Evolutionary conservation across 2,113 vertebrate genomes (phyloP).

Genomic region (Stegostoma tigrinum): DNA sequence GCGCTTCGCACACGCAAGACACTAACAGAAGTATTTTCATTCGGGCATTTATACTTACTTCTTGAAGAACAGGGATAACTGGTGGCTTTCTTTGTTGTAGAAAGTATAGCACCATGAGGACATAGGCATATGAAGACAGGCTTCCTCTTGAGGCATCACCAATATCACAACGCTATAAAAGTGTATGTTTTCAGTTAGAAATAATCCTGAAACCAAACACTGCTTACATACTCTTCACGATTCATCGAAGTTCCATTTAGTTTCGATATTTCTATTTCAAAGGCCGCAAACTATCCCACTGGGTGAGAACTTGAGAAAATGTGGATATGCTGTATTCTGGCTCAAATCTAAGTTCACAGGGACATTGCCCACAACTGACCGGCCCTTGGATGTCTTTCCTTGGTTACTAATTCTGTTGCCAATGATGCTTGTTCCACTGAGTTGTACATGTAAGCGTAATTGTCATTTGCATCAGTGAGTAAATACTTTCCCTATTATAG

Average conservation of each 20-base stretch:
- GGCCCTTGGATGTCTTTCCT: background rate
- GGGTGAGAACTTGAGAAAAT: background rate
- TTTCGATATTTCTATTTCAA: background rate
- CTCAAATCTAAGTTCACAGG: background rate
- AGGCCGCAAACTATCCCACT: background rate
- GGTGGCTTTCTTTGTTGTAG: conserved; percentile 92
- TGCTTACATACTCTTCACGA: background rate
- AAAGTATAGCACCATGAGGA: conserved; percentile 98
- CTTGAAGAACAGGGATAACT: conserved; percentile 92
- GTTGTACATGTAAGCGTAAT: background rate
- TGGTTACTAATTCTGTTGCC: background rate
- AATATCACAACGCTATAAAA: conserved; percentile 87
- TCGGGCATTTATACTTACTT: conserved; percentile 61
- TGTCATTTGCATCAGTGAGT: background rate
- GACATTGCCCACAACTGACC: background rate
- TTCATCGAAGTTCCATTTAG: background rate
- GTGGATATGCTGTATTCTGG: background rate
- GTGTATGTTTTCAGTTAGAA: conserved; percentile 19
- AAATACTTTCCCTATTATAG: background rate
- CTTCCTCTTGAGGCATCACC: conserved; percentile 95
- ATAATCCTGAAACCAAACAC: background rate
- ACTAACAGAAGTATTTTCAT: background rate
- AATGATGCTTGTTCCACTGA: background rate
- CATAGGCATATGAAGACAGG: conserved; percentile 97
- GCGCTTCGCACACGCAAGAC: background rate